Evolutionary conservation across 2,797 vertebrate genomes (phyloP), one percentile per base, ranked within the genome.

Genomic region (Chaunax sp.): DNA sequence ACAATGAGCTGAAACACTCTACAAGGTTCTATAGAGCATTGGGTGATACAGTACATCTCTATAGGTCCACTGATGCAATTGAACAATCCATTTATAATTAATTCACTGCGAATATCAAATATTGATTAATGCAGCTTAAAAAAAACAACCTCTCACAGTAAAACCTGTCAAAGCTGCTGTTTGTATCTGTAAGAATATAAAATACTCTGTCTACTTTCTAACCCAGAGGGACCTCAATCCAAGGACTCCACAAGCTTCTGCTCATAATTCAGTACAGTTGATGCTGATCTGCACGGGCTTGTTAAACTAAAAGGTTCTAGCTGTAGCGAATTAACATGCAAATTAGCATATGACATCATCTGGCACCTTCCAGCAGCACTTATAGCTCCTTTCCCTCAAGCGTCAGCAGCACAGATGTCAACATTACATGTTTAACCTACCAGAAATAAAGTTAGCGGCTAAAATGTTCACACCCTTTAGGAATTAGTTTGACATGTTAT

Each of bases 291-390:
- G 28, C 43, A 18, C 26, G 0, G 13, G 22, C 46, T 69, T 63
- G 50, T 70, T 30, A 19, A 20, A 52, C 25, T 64, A 62, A 52
- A 58, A 74, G 46, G 63, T 55, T 50, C 43, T 61, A 16, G 43
- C 63, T 45, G 30, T 61, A 22, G 47, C 41, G 57, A 61, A 74
- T 67, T 16, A 68, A 64, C 66, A 63, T 75, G 65, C 58, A 71
- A 69, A 79, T 69, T 9, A 52, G 40, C 45, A 40, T 12, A 37
- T 76, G 61, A 75, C 73, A 70, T 81, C 76, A 68, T 64, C 56
- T 51, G 61, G 20, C 46, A 73, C 30, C 57, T 63, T 63, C 26
- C 16, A 56, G 40, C 18, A 8, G 51, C 45, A 57, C 55, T 37
- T 30, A 23, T 0, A 12, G 30, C 11, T 33, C 20, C 47, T 60